Evolutionary conservation across 2,113 vertebrate species (phyloP).

Genomic region (Raja brachyura): DNA sequence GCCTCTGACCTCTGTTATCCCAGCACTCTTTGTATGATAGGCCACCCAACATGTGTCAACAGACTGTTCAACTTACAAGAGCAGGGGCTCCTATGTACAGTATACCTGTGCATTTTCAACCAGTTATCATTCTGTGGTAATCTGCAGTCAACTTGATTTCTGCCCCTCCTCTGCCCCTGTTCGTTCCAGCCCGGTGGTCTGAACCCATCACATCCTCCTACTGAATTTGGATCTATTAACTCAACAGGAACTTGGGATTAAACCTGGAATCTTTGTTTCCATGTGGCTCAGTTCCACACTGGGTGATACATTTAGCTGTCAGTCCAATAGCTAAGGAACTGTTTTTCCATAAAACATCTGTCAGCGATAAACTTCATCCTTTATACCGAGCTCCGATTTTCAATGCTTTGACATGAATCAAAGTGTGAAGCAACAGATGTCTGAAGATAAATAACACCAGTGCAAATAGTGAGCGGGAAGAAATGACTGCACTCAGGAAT

Average conservation of each 20-base stretch:
- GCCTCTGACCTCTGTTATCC: not conserved
- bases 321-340: not conserved
- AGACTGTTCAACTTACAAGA: not conserved
- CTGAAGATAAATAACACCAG: not conserved
- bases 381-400: not conserved
- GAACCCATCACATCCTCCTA: not conserved
- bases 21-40: not conserved
- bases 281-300: not conserved
- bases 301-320: not conserved
- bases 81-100: not conserved
- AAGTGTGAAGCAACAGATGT: not conserved
- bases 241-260: not conserved
- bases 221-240: not conserved
- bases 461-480: not conserved
- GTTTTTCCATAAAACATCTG: constrained; percentile 9
- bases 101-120: not conserved
- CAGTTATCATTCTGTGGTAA: not conserved
- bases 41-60: not conserved
- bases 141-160: not conserved
- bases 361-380: not conserved
- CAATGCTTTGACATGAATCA: not conserved
- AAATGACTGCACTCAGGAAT: not conserved
- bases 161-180: not conserved
- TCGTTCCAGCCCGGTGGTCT: not conserved
- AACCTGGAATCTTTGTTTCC: not conserved